Conservation (phyloP, 2,797 vertebrate genomes). For the Pseudomugil gertrudae region DNA sequence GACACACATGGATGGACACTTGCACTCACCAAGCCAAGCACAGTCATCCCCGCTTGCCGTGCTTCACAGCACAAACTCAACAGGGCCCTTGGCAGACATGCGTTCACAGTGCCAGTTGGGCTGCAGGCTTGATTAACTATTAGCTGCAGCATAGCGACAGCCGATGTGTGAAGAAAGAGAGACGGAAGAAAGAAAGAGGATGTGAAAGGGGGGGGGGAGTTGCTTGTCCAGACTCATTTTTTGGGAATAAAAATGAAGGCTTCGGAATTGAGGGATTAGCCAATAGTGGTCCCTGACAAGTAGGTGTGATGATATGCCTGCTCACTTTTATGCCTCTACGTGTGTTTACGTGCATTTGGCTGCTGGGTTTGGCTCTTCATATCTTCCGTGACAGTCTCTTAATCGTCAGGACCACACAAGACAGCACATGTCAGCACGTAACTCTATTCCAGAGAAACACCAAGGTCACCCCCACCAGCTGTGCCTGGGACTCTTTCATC, state of each 20-base stretch:
- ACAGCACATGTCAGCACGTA: constrained; percentile 47
- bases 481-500: constrained; percentile 65
- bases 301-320: constrained; percentile 55
- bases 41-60: constrained; percentile 68
- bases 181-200: constrained; percentile 26
- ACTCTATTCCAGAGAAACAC: constrained; percentile 40
- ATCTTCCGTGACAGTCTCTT: constrained; percentile 68
- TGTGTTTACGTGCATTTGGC: constrained; percentile 24
- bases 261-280: constrained; percentile 69
- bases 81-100: constrained; percentile 71
- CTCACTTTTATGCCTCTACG: constrained; percentile 26
- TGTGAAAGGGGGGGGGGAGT: not conserved
- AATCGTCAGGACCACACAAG: constrained; percentile 55
- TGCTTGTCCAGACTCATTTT: constrained; percentile 53
- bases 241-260: constrained; percentile 26
- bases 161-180: constrained; percentile 66
- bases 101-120: constrained; percentile 69
- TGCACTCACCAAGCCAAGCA: constrained; percentile 61
- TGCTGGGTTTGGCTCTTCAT: constrained; percentile 39
- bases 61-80: constrained; percentile 75
- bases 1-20: constrained; percentile 25
- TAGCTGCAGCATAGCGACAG: constrained; percentile 73
- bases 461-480: constrained; percentile 76
- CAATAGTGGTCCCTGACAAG: constrained; percentile 49
- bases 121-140: constrained; percentile 79